phyloP scores from a whole-genome alignment of 2,797 vertebrate genomes.

The Pseudotriccus pelzelni region DNA sequence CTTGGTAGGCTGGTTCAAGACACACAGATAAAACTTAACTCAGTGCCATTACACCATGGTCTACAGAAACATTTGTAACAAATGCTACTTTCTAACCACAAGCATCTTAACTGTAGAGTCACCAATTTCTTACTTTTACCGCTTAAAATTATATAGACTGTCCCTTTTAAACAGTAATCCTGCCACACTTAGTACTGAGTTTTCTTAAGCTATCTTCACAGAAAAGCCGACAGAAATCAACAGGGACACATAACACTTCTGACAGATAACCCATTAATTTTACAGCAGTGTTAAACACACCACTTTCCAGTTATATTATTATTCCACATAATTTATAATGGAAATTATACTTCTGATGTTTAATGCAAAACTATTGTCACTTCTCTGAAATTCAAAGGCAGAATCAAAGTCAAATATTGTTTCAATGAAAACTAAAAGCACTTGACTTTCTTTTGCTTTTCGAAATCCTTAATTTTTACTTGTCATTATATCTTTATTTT shows the following conservation, averaged over 20 bases:
- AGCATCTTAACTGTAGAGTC: not conserved
- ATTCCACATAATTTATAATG: not conserved
- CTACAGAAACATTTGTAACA: not conserved
- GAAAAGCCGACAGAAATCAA: not conserved
- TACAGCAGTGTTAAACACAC: not conserved
- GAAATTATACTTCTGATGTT: not conserved
- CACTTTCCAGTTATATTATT: not conserved
- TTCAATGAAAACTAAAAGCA: not conserved
- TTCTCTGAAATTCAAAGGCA: not conserved
- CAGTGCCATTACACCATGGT: not conserved
- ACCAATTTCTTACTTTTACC: not conserved
- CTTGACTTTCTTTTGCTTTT: not conserved
- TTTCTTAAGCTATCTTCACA: not conserved
- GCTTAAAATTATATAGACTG: rapidly evolving
- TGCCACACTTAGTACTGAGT: not conserved
- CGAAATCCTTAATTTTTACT: not conserved
- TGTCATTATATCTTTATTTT: not conserved
- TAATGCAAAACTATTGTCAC: not conserved
- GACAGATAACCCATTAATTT: not conserved
- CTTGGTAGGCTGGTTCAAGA: not conserved
- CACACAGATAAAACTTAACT: not conserved
- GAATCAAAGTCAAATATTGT: not conserved
- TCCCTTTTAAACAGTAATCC: not conserved
- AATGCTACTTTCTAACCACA: not conserved
- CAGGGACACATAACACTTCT: not conserved